Conservation (phyloP, 2,888 invertebrate genomes). For the Rotaria sp. region DNA sequence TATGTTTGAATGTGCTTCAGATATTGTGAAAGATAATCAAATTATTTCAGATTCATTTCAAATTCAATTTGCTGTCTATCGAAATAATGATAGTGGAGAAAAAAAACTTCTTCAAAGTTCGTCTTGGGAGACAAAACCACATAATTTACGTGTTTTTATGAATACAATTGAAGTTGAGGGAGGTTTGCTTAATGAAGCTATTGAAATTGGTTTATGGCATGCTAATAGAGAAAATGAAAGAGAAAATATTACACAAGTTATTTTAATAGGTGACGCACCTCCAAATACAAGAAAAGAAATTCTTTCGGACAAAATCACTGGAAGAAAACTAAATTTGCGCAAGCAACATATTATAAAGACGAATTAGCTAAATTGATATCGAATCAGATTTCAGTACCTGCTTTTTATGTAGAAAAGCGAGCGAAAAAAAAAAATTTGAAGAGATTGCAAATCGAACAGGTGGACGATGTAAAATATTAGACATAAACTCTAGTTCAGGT, state of each 20-base stretch:
- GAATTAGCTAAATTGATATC: neutral
- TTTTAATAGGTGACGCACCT: neutral
- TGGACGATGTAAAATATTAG: neutral
- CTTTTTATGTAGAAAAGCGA: neutral
- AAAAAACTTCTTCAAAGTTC: neutral
- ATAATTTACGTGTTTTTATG: neutral
- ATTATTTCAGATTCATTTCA: too few relatives aligned
- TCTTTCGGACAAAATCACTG: neutral
- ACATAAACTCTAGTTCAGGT: neutral
- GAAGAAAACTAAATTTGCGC: neutral
- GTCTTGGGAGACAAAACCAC: neutral
- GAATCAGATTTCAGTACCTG: neutral
- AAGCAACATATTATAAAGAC: neutral
- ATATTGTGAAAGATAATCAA: neutral
- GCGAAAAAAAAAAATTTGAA: neutral
- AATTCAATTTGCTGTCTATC: neutral
- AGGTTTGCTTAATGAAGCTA: neutral
- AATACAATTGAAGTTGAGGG: neutral
- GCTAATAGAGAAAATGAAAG: neutral
- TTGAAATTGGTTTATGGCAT: conserved; percentile 18
- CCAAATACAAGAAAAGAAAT: neutral
- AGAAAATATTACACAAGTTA: neutral
- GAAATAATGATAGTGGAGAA: neutral
- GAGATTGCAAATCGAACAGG: neutral
- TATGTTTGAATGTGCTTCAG: neutral